Base-by-base conservation (phyloP, 2,888 invertebrate genomes). In the Priocnemis perturbator region DNA sequence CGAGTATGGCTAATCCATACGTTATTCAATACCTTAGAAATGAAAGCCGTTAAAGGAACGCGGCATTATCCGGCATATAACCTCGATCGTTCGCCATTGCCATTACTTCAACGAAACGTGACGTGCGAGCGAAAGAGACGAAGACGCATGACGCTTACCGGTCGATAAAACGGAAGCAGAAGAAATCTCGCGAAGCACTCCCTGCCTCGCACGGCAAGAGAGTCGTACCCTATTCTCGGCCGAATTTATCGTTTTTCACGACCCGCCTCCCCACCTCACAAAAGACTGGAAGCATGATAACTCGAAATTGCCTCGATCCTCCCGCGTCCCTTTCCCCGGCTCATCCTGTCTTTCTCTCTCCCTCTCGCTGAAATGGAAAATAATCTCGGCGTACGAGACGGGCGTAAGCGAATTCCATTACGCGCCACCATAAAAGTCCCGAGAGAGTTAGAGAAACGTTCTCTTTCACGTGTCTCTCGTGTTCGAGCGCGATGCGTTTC, bases 261-360 rank as follows among this genome's bases (percentile, higher is more conserved):
- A 19, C 53, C 45, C 19, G 15, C 77, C 74, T 75, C 69, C 71
- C 67, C 71, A 59, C 67, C 56, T 74, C 65, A n/a, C n/a, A n/a
- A n/a, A n/a, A 50, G 71, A 67, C 72, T 67, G 58, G 56, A 60
- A 60, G 61, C 78, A 77, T 77, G 82, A 83, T 83, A 82, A 83
- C 78, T 75, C 73, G 69, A 68, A 80, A 83, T 80, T 81, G 81
- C 76, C 61, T 69, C 20, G 57, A 5, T 26, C 37, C 11, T 37
- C 37, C 1, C 37, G 26, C 37, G 11, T 37, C 37, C 37, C 14
- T 37, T 11, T 37, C 37, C 37, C 37, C 37, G 11, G 11, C 4
- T 37, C 37, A 9, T n/a, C n/a, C 37, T 1, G 1, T 58, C 52
- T 37, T 52, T 14, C 37, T 37, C 37, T 19, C 23, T 21, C 21